Evolutionary conservation across 2,888 invertebrate species (phyloP).

Genomic region (Drosophila subquinaria): DNA sequence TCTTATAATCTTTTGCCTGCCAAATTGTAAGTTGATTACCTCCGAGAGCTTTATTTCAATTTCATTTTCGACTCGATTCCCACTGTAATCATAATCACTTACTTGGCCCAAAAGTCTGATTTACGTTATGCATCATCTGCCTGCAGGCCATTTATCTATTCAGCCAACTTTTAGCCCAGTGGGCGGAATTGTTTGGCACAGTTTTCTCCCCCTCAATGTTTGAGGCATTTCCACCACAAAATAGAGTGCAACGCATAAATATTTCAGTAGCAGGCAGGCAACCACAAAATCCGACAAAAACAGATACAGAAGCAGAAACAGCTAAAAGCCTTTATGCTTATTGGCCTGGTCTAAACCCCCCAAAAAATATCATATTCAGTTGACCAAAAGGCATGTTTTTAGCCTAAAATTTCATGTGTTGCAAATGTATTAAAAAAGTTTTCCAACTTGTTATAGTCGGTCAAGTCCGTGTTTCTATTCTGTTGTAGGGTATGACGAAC

Average conservation of each 20-base stretch:
- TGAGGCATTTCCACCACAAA: slow-evolving; percentile 17
- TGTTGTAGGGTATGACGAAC: slow-evolving; percentile 16
- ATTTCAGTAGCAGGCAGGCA: slow-evolving; percentile 22
- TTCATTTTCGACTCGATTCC: neutral
- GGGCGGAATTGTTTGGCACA: neutral
- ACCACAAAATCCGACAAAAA: slow-evolving; percentile 18
- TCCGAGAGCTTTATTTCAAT: neutral
- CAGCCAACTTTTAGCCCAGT: neutral
- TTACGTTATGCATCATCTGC: neutral
- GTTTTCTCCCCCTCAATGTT: slow-evolving; percentile 3
- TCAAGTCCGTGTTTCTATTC: neutral
- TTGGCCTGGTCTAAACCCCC: slow-evolving; percentile 2
- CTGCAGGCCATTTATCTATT: neutral
- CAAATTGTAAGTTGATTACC: slow-evolving; percentile 8
- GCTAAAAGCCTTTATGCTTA: slow-evolving; percentile 8
- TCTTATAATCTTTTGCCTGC: slow-evolving; percentile 11
- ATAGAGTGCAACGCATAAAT: slow-evolving; percentile 32
- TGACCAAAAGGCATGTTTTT: neutral
- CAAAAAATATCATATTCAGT: neutral
- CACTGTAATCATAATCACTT: slow-evolving; percentile 1
- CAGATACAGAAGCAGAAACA: neutral
- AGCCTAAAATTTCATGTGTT: neutral
- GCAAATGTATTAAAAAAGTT: slow-evolving; percentile 13
- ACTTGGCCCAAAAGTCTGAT: neutral
- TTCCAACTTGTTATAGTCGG: neutral